Conservation (phyloP, 2,888 invertebrate species). For the Altica lythri region DNA sequence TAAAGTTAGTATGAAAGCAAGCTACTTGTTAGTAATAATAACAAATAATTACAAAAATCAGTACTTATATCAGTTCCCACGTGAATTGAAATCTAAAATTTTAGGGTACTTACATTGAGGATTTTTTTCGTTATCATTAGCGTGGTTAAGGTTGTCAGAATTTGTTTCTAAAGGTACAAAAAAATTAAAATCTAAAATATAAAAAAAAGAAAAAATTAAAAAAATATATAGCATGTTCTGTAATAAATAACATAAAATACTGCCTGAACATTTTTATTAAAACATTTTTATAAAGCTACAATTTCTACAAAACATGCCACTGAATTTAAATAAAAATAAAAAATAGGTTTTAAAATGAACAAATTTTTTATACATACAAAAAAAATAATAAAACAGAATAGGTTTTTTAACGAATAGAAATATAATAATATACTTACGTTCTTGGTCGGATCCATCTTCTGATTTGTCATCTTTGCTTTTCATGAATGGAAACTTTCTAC, state of each 20-base stretch:
- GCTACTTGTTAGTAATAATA: slow-evolving; percentile 1
- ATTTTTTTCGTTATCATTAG: slow-evolving; percentile 54
- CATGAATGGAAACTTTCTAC: slow-evolving; percentile 98
- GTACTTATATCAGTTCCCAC: not conserved
- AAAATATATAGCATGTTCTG: slow-evolving; percentile 20
- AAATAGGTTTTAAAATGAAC: too few species aligned
- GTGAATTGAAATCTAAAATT: slow-evolving; percentile 10
- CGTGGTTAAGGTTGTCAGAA: slow-evolving; percentile 54
- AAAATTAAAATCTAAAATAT: slow-evolving; percentile 38
- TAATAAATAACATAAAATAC: not conserved
- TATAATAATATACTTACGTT: slow-evolving; percentile 77
- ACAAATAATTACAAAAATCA: not conserved
- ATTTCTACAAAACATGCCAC: slow-evolving; percentile 7
- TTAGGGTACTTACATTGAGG: slow-evolving; percentile 53
- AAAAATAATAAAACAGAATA: not conserved
- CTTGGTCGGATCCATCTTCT: slow-evolving; percentile 95
- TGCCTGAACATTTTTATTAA: not conserved
- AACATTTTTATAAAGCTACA: not conserved
- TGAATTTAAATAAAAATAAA: not conserved
- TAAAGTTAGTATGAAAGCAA: slow-evolving; percentile 4
- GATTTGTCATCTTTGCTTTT: slow-evolving; percentile 99
- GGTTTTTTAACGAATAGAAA: not conserved
- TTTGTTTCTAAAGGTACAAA: slow-evolving; percentile 55
- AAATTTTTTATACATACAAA: too few species aligned
- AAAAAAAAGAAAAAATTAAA: slow-evolving; percentile 32